Evolutionary conservation across 2,888 invertebrate species (phyloP), one percentile per base, ranked within the genome.

Genomic region (Azorinus chamasolen): DNA sequence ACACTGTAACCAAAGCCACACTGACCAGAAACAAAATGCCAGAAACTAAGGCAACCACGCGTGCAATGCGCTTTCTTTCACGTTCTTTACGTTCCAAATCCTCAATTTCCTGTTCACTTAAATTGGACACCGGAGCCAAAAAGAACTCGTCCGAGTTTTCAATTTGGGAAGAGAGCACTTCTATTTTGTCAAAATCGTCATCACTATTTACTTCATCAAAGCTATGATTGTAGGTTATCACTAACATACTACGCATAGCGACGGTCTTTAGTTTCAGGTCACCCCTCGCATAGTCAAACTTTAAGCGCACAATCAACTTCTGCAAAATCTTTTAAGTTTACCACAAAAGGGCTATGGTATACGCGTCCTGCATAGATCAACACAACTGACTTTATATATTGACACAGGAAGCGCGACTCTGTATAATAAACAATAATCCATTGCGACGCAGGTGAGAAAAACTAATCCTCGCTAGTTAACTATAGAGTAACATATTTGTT

Each of bases 41-140:
- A 77, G 97, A 97, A 50, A 97, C 97, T 88, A 97, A 96, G 93
- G 97, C 96, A 93, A 98, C 97, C 61, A 97, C 97, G 95, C 97
- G 80, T 18, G 87, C 90, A 37, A 88, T 85, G 8, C 86, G 83
- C 62, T 84, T 88, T 53, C 88, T 63, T 32, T 88, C 80, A 12
- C 55, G 64, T 51, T 81, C 81, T 43, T 78, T 78, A 12, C 69
- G 68, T 48, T 75, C 69, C 20, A 68, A 54, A 0, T 62, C 53
- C 18, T 62, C 64, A 27, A 58, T 41, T 51, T 81, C 81, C 32
- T 64, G 46, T 53, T 75, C 81, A 6, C 63, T 72, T 16, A 75
- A 61, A 37, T 64, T 62, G 3, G 64, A 51, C 8, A 81, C 65
- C 2, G 81, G 78, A 2, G 78, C 81, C 14, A 81, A 62, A 37